Conservation (phyloP, 2,113 vertebrate species). For the Fulmarus glacialis region DNA sequence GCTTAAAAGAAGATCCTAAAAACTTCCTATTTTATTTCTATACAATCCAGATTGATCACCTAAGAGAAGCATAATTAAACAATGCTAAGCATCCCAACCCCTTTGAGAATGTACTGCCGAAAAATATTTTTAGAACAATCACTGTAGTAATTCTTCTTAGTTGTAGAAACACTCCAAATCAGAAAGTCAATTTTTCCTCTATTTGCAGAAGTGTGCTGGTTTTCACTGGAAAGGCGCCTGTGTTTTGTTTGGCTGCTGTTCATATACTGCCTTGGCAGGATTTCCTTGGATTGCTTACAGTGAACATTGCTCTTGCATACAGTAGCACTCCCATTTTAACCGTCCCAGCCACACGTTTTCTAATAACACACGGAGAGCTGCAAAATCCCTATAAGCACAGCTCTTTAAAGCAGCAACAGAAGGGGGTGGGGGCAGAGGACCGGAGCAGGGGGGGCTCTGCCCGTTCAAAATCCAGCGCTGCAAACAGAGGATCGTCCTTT, state of each 20-base stretch:
- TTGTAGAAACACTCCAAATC: slow-evolving; percentile 82
- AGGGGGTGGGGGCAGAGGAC: slow-evolving; percentile 23
- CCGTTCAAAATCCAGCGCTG: slow-evolving; percentile 31
- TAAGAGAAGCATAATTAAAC: slow-evolving; percentile 71
- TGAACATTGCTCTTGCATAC: slow-evolving; percentile 80
- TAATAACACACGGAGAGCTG: slow-evolving; percentile 76
- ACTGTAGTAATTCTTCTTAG: slow-evolving; percentile 79
- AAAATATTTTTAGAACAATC: slow-evolving; percentile 85
- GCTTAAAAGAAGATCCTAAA: slow-evolving; percentile 3
- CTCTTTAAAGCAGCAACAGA: slow-evolving; percentile 62
- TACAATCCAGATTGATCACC: slow-evolving; percentile 67
- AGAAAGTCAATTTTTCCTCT: slow-evolving; percentile 87
- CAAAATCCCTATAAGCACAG: slow-evolving; percentile 67
- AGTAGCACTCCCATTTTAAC: slow-evolving; percentile 83
- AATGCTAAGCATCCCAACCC: slow-evolving; percentile 68
- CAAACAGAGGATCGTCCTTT: slow-evolving; percentile 51
- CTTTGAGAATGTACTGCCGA: slow-evolving; percentile 65
- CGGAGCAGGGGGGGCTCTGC: neutral
- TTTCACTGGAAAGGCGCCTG: slow-evolving; percentile 86
- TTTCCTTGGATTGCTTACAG: slow-evolving; percentile 88
- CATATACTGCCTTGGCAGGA: slow-evolving; percentile 90
- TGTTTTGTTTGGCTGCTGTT: slow-evolving; percentile 97
- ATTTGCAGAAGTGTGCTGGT: slow-evolving; percentile 89
- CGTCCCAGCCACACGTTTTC: slow-evolving; percentile 80
- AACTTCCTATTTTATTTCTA: slow-evolving; percentile 41